Conservation (phyloP, 1,140 invertebrate species). For the Drosophila leontia region DNA sequence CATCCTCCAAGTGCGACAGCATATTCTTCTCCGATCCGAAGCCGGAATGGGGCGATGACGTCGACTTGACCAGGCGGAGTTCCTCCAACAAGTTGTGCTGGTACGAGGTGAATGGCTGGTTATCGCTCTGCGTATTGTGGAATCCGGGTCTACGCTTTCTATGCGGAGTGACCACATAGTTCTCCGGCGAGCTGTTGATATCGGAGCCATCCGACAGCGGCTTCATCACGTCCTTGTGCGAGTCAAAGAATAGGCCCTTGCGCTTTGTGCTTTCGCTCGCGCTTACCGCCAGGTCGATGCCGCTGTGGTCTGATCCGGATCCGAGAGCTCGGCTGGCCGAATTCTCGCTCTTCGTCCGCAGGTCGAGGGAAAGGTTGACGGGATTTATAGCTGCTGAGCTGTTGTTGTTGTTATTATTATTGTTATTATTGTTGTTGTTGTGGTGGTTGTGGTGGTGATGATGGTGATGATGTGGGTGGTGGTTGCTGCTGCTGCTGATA, state of each 20-base stretch:
- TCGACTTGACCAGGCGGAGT: slow-evolving; percentile 81
- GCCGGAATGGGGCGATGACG: slow-evolving; percentile 80
- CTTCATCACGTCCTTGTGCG: slow-evolving; percentile 88
- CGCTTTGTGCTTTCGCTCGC: slow-evolving; percentile 86
- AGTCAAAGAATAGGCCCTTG: slow-evolving; percentile 88
- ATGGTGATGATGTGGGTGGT: slow-evolving; percentile 42
- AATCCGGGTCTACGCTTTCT: slow-evolving; percentile 93
- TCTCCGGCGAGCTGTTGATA: slow-evolving; percentile 89
- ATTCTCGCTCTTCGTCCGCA: slow-evolving; percentile 84
- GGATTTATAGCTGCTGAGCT: slow-evolving; percentile 87
- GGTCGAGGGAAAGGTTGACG: slow-evolving; percentile 90
- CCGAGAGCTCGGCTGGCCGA: slow-evolving; percentile 50
- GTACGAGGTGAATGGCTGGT: slow-evolving; percentile 93
- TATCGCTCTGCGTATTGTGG: slow-evolving; percentile 93
- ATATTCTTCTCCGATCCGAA: slow-evolving; percentile 75
- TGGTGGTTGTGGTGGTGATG: slow-evolving; percentile 27
- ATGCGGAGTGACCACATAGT: slow-evolving; percentile 93
- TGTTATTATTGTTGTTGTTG: slow-evolving; percentile 52
- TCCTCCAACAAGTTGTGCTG: slow-evolving; percentile 90
- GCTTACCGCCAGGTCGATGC: slow-evolving; percentile 59
- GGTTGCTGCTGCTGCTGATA: slow-evolving; percentile 46
- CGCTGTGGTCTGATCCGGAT: slow-evolving; percentile 63
- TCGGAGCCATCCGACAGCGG: slow-evolving; percentile 88
- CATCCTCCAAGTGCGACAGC: slow-evolving; percentile 69
- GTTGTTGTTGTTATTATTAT: slow-evolving; percentile 41